Percentiles rank a stretch among this genome's conserved stretches.
phyloP scores from a whole-genome alignment of 2,797 vertebrate genomes.

The Chelon labrosus region DNA sequence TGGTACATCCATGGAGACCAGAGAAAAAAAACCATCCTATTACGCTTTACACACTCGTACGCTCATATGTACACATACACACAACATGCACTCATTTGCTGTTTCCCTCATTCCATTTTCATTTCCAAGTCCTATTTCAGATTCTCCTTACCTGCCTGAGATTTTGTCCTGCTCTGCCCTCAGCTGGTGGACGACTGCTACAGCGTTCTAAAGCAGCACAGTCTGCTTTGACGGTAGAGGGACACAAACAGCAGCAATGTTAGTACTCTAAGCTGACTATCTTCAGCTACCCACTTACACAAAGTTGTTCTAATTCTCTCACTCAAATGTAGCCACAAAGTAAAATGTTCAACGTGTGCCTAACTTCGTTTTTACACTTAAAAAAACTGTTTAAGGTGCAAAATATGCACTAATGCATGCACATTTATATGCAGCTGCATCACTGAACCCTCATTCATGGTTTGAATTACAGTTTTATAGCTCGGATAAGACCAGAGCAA shows the following conservation, averaged over 20 bases:
- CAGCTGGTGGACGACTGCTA: conserved; percentile 50
- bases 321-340: no score
- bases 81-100: not conserved
- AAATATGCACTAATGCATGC: not conserved
- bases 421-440: not conserved
- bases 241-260: not conserved
- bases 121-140: conserved; percentile 6
- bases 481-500: not conserved
- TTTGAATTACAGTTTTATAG: not conserved
- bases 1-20: not conserved
- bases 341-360: no score
- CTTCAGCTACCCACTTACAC: not conserved
- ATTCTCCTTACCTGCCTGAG: not conserved
- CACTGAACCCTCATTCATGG: not conserved
- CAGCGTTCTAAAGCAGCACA: not conserved
- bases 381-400: no score
- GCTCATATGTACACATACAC: not conserved
- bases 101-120: not conserved
- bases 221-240: not conserved
- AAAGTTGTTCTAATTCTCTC: no score
- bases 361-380: no score
- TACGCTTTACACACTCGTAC: not conserved
- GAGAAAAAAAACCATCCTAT: not conserved
- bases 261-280: no score
- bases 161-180: conserved; percentile 57